Evolutionary conservation across 53 echinoderm and acorn worm genomes (phyloP), one percentile per base, ranked within the genome.

Genomic region (Patiria pectinifera): DNA sequence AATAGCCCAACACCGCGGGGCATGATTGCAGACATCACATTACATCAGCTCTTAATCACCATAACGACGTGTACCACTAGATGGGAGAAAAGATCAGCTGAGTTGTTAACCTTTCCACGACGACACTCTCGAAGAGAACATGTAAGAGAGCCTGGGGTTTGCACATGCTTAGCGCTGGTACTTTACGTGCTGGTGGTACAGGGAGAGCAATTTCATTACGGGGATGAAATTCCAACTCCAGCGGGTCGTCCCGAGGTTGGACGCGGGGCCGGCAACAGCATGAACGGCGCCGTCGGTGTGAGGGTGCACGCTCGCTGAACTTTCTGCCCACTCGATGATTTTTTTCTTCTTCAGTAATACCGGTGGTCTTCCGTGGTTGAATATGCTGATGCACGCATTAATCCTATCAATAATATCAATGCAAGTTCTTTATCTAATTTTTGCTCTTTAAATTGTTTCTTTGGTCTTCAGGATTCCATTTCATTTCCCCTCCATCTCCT

Each of bases 221-320:
- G 69, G 66, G 46, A 48, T 80, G 90, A 45, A 80, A 90, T 80
- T 80, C 66, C 90, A 44, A 23, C 12, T 81, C 44, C 90, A 62
- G 90, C 81, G 90, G 90, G 90, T 46, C 78, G 89, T 78, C 90
- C 47, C 44, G 48, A 77, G 78, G 24, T 78, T 43, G 69, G 62
- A 81, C 81, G 80, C 69, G 45, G 90, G 88, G 69, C 69, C 62
- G 45, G 59, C 72, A 72, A 53, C 86, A 53, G 86, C 86, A 19
- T 74, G 71, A 4, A 45, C 90, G 90, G 90, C 90, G 90, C 90
- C 90, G 81, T 47, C 80, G 14, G 90, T 90, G 81, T 80, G 90
- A 90, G 16, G 69, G 90, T 80, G 90, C 69, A 90, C 90, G 81
- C 80, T 90, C 80, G 90, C 46, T 87, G 87, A 87, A 87, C 87